Evolutionary conservation across 2,888 invertebrate genomes (phyloP), one percentile per base, ranked within the genome.

Genomic region (Dugesia japonica): DNA sequence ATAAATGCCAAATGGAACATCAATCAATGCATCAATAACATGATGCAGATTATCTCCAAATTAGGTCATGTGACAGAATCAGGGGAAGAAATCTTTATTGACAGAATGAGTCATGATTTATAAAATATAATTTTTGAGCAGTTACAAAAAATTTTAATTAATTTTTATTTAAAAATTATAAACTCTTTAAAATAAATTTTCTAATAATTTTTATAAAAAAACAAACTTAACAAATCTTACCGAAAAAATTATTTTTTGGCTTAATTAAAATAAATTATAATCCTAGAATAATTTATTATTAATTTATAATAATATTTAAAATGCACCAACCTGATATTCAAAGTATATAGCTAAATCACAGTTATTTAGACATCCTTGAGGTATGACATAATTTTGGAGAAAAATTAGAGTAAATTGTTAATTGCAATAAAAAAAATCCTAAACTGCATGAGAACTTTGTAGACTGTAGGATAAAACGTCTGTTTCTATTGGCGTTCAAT

Each of bases 51-150:
- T 56, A 56, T 56, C 56, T 9, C 7, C n/a, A 56, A 56, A 56
- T 4, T 56, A 56, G 56, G 56, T 56, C 56, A 56, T 23, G 56
- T 56, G 56, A 56, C 56, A 56, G 56, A 56, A 56, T 56, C n/a
- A 56, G 17, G 56, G n/a, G 20, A 56, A 56, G 13, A 31, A 56
- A 56, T 56, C 56, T 7, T 56, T n/a, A 56, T 56, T 56, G 56
- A 56, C 56, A 56, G 56, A 4, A 56, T 56, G 56, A 56, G 56
- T 56, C 56, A 56, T 56, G 9, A 56, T 56, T 56, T n/a, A 56
- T 56, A 23, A 56, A 56, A 9, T 56, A 20, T 4, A 56, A 56
- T 13, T 56, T 56, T 23, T n/a, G 23, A 20, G 56, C n/a, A 56
- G 17, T n/a, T 9, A 56, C 17, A 56, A 56, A 13, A 56, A 56